Evolutionary conservation across 2,888 invertebrate genomes (phyloP).

Genomic region (Cheilosia vernalis): DNA sequence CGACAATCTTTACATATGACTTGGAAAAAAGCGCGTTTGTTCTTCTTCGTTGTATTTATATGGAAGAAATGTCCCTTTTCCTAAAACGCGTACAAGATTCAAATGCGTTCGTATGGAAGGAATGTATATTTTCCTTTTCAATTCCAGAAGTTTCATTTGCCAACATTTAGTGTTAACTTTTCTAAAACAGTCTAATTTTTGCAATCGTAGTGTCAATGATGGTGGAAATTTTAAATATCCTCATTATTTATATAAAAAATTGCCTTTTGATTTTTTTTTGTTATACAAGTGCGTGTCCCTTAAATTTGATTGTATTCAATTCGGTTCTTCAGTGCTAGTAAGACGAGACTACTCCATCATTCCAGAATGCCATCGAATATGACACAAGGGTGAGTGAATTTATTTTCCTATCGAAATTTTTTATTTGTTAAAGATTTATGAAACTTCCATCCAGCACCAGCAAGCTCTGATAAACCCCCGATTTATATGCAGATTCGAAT

Average conservation of each 20-base stretch:
- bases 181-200: no score
- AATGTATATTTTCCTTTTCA: no score
- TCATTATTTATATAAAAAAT: not conserved
- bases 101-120: no score
- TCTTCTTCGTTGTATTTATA: not conserved
- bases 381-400: not conserved
- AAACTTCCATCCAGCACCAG: no score
- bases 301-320: not conserved
- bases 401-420: not conserved
- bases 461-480: no score
- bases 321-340: not conserved
- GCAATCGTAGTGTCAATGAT: no score
- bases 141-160: no score
- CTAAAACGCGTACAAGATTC: no score
- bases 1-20: not conserved
- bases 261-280: not conserved
- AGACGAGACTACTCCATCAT: not conserved
- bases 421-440: not conserved
- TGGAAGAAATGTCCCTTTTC: no score
- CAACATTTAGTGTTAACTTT: no score
- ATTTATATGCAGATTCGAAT: not conserved
- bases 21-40: not conserved
- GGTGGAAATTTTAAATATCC: no score
- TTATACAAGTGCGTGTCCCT: not conserved
- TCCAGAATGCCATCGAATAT: not conserved